Percentiles rank a stretch among this genome's conserved stretches.
Evolutionary conservation across 2,113 vertebrate species (phyloP).

Genomic region (Oenanthe melanoleuca): DNA sequence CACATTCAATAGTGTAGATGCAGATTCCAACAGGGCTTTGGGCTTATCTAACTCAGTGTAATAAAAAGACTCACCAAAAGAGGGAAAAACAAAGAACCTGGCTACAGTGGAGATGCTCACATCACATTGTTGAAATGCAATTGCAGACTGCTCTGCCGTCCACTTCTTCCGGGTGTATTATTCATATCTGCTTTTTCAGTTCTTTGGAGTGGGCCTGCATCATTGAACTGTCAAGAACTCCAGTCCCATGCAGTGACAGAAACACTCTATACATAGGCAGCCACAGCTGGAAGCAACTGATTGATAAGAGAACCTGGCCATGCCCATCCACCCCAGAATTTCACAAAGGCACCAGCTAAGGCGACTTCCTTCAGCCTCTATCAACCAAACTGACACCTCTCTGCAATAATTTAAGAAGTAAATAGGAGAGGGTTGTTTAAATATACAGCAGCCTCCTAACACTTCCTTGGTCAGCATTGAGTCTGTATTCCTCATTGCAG

Average conservation of each 20-base stretch:
- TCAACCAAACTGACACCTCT: neutral
- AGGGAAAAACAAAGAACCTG: neutral
- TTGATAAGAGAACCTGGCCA: neutral
- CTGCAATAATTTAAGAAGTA: neutral
- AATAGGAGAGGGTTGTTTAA: neutral
- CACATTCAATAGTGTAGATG: neutral
- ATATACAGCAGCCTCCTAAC: neutral
- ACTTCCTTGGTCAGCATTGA: neutral
- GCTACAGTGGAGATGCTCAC: neutral
- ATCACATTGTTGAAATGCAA: neutral
- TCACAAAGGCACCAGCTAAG: neutral
- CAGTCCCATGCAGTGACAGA: rapidly evolving
- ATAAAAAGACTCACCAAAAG: neutral
- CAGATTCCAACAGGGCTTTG: neutral
- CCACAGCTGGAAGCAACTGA: neutral
- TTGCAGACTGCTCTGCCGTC: neutral
- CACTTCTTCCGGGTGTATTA: neutral
- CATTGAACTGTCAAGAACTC: neutral
- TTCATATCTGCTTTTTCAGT: neutral
- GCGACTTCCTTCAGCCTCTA: neutral
- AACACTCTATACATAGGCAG: neutral
- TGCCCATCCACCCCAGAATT: neutral
- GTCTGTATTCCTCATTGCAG: neutral
- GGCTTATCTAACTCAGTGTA: neutral
- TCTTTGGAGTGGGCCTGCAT: neutral